Percentiles rank a stretch among this genome's conserved stretches.
Evolutionary conservation across 2,797 vertebrate genomes (phyloP).

Genomic region (Gorsachius magnificus): DNA sequence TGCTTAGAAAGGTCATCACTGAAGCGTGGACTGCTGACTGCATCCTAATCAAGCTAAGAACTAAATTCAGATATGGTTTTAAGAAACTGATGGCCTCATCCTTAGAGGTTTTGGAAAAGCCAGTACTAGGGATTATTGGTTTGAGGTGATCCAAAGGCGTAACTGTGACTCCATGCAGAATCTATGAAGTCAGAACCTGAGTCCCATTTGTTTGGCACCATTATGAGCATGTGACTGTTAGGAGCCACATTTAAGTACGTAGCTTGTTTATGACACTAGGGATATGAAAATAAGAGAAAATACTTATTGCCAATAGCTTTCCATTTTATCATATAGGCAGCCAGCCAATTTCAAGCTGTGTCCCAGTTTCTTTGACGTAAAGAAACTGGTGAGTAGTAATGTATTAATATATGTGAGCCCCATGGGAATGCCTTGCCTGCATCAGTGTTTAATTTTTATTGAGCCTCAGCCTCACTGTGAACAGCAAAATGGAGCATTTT

Average conservation of each 20-base stretch:
- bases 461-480: background rate
- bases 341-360: conserved; percentile 34
- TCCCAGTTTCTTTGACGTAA: conserved; percentile 41
- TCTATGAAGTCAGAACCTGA: background rate
- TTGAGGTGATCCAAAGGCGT: background rate
- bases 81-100: background rate
- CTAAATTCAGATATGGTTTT: background rate
- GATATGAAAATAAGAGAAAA: background rate
- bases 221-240: background rate
- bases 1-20: background rate
- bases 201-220: fast-evolving
- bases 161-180: background rate
- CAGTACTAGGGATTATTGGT: background rate
- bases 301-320: background rate
- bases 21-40: background rate
- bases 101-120: background rate
- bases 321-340: conserved; percentile 18
- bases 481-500: background rate
- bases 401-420: conserved; percentile 8
- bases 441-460: conserved; percentile 35
- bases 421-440: background rate
- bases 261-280: background rate
- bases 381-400: conserved; percentile 18
- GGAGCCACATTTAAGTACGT: background rate
- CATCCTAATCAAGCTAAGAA: background rate